Base-by-base conservation (phyloP, 1,140 invertebrate genomes). In the Drosophila arawakana region DNA sequence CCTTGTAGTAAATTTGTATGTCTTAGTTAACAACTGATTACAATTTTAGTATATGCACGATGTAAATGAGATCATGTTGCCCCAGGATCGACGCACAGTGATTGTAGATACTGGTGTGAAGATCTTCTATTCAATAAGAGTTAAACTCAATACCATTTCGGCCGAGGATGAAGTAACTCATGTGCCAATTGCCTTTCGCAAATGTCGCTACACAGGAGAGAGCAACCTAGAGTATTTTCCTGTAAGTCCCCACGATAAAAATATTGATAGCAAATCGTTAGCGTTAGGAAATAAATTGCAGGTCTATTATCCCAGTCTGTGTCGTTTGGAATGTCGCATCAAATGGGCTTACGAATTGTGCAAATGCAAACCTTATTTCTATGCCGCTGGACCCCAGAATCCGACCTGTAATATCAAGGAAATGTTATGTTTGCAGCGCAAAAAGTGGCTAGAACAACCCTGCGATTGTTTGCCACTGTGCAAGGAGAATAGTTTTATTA, bases 261-360 rank as follows among this genome's bases (percentile, higher is more conserved):
- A 1, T 13, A 41, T 21, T 0, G 8, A 39, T 21, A 41, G 10
- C 30, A n/a, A 10, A 9, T 8, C 13, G 7, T 34, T 1, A 39
- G 57, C 47, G 4, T 7, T 1, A 11, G 7, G 21, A 0, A 5
- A 8, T 0, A 13, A 34, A 7, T 47, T 46, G 9, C 10, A 92
- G 91, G 73, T 75, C 7, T 92, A 92, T 54, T 60, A 74, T 34
- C 88, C 88, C 4, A 86, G 79, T 9, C 44, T 92, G 1, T 92
- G 91, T 59, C 81, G 91, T 15, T 63, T 84, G 30, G 91, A 92
- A 18, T 91, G 88, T 30, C 91, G 91, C 34, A 92, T 92, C 9
- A 62, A 68, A 15, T 59, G 46, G 11, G 91, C 91, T 0, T 11
- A 81, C 7, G 25, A 61, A 1, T 39, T 90, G 2, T 92, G 91